These are phyloP conservation scores for Spodoptera exigua DNA, from an alignment of 2,888 invertebrate genomes.

Conservation along the genomic window DNA sequence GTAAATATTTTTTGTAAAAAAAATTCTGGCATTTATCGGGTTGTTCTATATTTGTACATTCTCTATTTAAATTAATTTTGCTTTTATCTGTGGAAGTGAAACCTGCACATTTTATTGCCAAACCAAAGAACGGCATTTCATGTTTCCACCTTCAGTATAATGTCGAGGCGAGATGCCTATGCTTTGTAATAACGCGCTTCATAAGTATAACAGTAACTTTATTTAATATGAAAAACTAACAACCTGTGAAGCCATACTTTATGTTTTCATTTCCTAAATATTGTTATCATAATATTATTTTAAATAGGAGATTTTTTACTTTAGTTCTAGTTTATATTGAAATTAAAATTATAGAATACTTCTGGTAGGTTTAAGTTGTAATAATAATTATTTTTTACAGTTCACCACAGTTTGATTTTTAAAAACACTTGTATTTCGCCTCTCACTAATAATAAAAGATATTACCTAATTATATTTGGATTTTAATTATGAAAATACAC, in stretches of 20 bases:
- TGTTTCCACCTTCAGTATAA: slow-evolving; percentile 50
- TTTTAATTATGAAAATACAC: slow-evolving; percentile 44
- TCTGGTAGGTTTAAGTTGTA: slow-evolving; percentile 66
- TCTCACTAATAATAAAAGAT: slow-evolving; percentile 78
- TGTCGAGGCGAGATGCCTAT: slow-evolving; percentile 50
- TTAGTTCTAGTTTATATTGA: slow-evolving; percentile 51
- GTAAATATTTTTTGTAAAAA: slow-evolving; percentile 46
- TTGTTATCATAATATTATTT: slow-evolving; percentile 66
- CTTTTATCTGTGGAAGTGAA: slow-evolving; percentile 53
- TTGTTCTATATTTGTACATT: slow-evolving; percentile 58
- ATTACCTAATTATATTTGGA: slow-evolving; percentile 66
- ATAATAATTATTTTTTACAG: slow-evolving; percentile 60
- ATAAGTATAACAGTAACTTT: slow-evolving; percentile 37
- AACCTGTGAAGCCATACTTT: slow-evolving; percentile 63
- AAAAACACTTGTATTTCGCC: slow-evolving; percentile 73
- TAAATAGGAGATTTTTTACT: slow-evolving; percentile 52
- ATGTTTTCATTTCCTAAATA: slow-evolving; percentile 54
- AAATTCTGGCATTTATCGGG: slow-evolving; percentile 64
- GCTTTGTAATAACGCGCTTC: slow-evolving; percentile 75
- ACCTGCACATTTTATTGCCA: slow-evolving; percentile 61
- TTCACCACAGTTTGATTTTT: slow-evolving; percentile 59
- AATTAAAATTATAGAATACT: slow-evolving; percentile 48
- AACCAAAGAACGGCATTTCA: slow-evolving; percentile 79
- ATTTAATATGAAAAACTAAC: slow-evolving; percentile 48
- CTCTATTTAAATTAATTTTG: slow-evolving; percentile 29